Evolutionary conservation across 2,113 vertebrate species (phyloP).

Genomic region (Phalacrocorax brasilianus): DNA sequence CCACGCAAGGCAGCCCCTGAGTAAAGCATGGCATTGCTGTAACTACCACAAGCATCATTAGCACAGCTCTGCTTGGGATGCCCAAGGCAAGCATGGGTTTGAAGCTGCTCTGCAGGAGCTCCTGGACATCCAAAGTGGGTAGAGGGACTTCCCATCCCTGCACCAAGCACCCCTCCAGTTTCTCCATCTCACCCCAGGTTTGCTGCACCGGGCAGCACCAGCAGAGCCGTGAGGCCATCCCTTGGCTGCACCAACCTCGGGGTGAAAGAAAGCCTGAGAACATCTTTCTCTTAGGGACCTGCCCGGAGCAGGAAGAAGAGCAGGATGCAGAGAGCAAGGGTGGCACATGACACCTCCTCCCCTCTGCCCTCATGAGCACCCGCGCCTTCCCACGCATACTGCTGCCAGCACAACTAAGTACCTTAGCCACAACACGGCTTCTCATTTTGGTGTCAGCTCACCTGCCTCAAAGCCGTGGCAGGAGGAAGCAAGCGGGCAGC

Average conservation of each 20-base stretch:
- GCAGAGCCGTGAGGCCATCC: not conserved
- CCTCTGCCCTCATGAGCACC: rapidly evolving
- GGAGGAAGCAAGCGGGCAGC: not conserved
- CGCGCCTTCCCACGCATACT: rapidly evolving
- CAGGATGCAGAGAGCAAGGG: not conserved
- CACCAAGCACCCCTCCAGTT: not conserved
- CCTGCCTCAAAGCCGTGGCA: not conserved
- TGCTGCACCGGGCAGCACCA: rapidly evolving
- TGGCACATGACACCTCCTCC: not conserved
- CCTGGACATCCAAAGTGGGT: not conserved
- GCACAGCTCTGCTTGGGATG: rapidly evolving
- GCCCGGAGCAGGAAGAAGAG: not conserved
- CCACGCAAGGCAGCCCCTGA: not conserved
- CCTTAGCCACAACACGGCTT: not conserved
- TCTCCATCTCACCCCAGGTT: not conserved
- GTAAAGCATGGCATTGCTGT: not conserved
- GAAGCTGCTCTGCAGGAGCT: not conserved
- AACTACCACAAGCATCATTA: rapidly evolving
- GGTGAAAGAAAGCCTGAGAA: not conserved
- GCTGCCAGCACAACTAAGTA: not conserved
- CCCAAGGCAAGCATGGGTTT: not conserved
- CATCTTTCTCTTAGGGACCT: not conserved
- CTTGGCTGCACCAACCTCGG: rapidly evolving
- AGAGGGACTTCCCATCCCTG: not conserved
- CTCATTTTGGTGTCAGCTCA: rapidly evolving